Evolutionary conservation across 2,888 invertebrate species (phyloP), one percentile per base, ranked within the genome.

Genomic region (Eupithecia vulgata): DNA sequence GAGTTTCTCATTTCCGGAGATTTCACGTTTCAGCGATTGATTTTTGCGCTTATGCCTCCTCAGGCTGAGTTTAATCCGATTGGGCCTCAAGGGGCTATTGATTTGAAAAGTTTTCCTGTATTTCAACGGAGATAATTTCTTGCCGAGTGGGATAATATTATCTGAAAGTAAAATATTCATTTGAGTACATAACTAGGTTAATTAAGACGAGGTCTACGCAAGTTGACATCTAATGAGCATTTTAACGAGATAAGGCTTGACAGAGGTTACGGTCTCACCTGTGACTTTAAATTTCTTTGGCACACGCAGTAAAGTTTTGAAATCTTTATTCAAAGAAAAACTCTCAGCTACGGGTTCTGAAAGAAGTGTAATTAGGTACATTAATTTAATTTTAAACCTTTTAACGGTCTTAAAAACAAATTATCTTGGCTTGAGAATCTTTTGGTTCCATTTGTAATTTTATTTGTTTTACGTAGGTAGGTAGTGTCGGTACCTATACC

Each of bases 41-140:
- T 84, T 88, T 74, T 83, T 90, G 13, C 85, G 83, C 78, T 86
- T 89, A 45, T 82, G 77, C 71, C 83, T 82, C 75, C 82, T 86
- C 72, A 85, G 80, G 35, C 82, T 74, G 48, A 83, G 79, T 77
- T 87, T 91, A 3, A 91, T 75, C 76, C 86, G 88, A 75, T 86
- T 91, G 7, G 91, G 90, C 79, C 86, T 90, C 37, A 91, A 77
- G 1, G 91, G 90, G 62, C 87, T 87, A 79, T 84, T 87, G 71
- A 91, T 88, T 81, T 89, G 83, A 79, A 85, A 90, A 35, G 82
- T 78, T 83, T 90, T 92, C 78, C 81, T 88, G 75, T 89, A 86
- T 78, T 87, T 88, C 7, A 89, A 78, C 15, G 88, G 83, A 8
- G 91, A 84, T 77, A 83, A 74, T 76, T 84, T 87, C 69, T 81